Evolutionary conservation across 2,888 invertebrate species (phyloP).

Genomic region (Chaetogeoica ovagalla): DNA sequence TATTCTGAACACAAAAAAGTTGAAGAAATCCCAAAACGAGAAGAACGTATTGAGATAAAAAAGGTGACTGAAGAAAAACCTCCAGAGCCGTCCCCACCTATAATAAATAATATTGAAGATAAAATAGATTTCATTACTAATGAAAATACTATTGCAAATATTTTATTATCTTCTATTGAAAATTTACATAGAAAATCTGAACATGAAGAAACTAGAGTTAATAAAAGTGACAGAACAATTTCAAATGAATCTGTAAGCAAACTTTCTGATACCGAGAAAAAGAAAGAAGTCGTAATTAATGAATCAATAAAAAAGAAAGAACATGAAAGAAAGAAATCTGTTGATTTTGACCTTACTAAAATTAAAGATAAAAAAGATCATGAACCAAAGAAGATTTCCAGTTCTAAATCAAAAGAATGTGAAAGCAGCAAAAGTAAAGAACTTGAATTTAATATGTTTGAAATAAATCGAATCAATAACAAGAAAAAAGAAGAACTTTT

Average conservation of each 20-base stretch:
- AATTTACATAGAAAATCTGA: slow-evolving; percentile 24
- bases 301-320: slow-evolving; percentile 58
- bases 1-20: slow-evolving; percentile 40
- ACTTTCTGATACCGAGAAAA: slow-evolving; percentile 60
- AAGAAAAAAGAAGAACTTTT: slow-evolving; percentile 42
- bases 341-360: slow-evolving; percentile 46
- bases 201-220: slow-evolving; percentile 21
- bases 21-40: slow-evolving; percentile 43
- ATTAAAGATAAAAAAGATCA: slow-evolving; percentile 49
- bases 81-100: slow-evolving; percentile 39
- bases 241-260: slow-evolving; percentile 41
- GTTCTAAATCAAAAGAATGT: slow-evolving; percentile 31
- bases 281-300: slow-evolving; percentile 58
- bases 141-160: slow-evolving; percentile 46
- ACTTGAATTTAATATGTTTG: slow-evolving; percentile 50
- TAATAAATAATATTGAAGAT: slow-evolving; percentile 31
- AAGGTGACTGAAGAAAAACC: slow-evolving; percentile 43
- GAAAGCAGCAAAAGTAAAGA: slow-evolving; percentile 38
- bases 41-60: slow-evolving; percentile 39
- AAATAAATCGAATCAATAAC: slow-evolving; percentile 46
- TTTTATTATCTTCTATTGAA: slow-evolving; percentile 48
- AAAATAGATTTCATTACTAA: slow-evolving; percentile 42
- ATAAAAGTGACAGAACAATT: slow-evolving; percentile 31
- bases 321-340: slow-evolving; percentile 46
- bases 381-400: slow-evolving; percentile 24